Evolutionary conservation across 2,797 vertebrate genomes (phyloP).

Genomic region (Tokudaia tokunoshimensis): DNA sequence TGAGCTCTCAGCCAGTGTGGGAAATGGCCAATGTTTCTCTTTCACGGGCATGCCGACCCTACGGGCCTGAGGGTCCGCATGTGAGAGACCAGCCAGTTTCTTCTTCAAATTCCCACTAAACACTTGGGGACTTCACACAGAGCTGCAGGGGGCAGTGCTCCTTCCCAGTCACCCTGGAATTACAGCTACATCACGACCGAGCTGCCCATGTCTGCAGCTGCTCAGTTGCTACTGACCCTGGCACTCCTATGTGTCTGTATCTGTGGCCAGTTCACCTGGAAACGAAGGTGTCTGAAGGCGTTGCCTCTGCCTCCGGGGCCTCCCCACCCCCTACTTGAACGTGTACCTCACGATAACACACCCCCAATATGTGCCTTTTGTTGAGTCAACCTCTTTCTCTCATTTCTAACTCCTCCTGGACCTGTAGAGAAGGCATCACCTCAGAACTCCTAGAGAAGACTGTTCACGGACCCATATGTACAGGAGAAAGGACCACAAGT

Average conservation of each 20-base stretch:
- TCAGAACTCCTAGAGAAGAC: rapidly evolving
- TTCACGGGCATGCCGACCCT: not conserved
- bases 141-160: not conserved
- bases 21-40: not conserved
- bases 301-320: not conserved
- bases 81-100: not conserved
- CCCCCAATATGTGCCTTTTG: not conserved
- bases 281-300: not conserved
- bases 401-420: not conserved
- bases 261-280: not conserved
- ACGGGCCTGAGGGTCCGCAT: not conserved
- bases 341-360: too few relatives aligned
- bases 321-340: not conserved
- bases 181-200: too few relatives aligned
- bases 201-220: not conserved
- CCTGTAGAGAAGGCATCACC: not conserved
- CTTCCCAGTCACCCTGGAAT: not conserved
- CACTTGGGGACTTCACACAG: not conserved
- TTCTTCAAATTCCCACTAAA: not conserved
- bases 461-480: not conserved
- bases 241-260: rapidly evolving
- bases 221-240: not conserved
- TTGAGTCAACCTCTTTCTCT: not conserved
- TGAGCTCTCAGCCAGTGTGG: not conserved
- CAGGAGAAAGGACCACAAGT: not conserved